A percentile compares a stretch with the other conserved stretches of the same genome.
phyloP scores from a whole-genome alignment of 2,888 invertebrate species.

The Aleiodes testaceus region DNA sequence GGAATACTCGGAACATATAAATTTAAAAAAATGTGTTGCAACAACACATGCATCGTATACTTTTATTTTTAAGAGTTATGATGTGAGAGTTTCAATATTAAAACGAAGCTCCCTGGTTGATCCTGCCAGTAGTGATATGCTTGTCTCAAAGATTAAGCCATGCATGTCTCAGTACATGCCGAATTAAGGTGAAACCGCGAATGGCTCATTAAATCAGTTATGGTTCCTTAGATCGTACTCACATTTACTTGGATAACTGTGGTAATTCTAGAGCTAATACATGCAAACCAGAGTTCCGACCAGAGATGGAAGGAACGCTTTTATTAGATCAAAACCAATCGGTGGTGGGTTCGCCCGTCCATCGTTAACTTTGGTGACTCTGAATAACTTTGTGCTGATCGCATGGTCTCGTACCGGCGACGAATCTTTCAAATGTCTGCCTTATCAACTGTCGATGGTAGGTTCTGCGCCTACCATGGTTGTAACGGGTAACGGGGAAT shows the following conservation, averaged over 20 bases:
- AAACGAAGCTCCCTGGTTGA: slow-evolving; percentile 51
- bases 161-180: slow-evolving; percentile 80
- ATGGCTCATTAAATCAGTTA: slow-evolving; percentile 79
- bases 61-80: too few species aligned
- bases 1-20: too few species aligned
- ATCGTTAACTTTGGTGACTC: too few species aligned
- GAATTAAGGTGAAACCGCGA: slow-evolving; percentile 72
- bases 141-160: slow-evolving; percentile 82
- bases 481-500: slow-evolving; percentile 82
- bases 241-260: slow-evolving; percentile 76
- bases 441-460: too few species aligned
- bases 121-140: slow-evolving; percentile 67
- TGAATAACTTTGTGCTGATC: too few species aligned
- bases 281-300: slow-evolving; percentile 75
- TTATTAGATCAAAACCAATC: too few species aligned
- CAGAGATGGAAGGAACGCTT: slow-evolving; percentile 67
- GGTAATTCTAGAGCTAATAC: slow-evolving; percentile 82
- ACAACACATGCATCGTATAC: too few species aligned
- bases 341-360: too few species aligned
- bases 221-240: slow-evolving; percentile 69
- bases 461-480: slow-evolving; percentile 80
- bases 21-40: too few species aligned
- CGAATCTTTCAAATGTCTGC: too few species aligned
- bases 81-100: too few species aligned
- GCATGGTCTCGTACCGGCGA: too few species aligned